Percentiles rank a stretch among this genome's conserved stretches.
phyloP scores from a whole-genome alignment of 1,140 invertebrate genomes.

The Drosophila subobscura region DNA sequence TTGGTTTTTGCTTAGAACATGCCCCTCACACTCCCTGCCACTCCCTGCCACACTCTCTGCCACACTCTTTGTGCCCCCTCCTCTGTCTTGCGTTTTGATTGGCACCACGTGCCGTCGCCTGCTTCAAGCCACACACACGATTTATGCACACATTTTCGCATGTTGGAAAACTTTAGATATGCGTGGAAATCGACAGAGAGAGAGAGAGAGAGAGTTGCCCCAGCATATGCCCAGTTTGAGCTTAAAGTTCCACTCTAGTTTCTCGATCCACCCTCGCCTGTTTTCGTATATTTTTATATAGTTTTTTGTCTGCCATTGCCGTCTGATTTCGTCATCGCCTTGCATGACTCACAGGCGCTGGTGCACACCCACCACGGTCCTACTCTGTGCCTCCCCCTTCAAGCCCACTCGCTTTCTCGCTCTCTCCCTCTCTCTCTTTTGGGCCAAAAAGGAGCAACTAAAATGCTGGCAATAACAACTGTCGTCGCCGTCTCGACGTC shows the following conservation, averaged over 20 bases:
- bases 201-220: not conserved
- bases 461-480: slow-evolving; percentile 62
- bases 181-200: slow-evolving; percentile 9
- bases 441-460: slow-evolving; percentile 27
- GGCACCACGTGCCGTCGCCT: slow-evolving; percentile 47
- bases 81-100: slow-evolving; percentile 30
- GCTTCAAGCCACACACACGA: slow-evolving; percentile 9
- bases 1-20: slow-evolving; percentile 19
- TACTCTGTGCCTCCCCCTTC: not conserved
- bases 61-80: not conserved
- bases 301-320: slow-evolving; percentile 34
- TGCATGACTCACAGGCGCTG: slow-evolving; percentile 43
- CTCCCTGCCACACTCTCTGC: too few species aligned
- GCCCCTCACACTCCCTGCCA: not conserved
- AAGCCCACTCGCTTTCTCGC: not conserved
- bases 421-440: not conserved
- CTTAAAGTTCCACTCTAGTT: not conserved
- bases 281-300: slow-evolving; percentile 25
- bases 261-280: slow-evolving; percentile 20
- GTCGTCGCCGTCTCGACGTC: slow-evolving; percentile 32
- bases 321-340: slow-evolving; percentile 60
- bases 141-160: slow-evolving; percentile 54
- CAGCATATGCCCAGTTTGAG: not conserved
- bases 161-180: slow-evolving; percentile 34
- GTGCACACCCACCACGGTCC: not conserved